Conservation (phyloP, 1,140 invertebrate genomes). For the Reticulitermes speratus region DNA sequence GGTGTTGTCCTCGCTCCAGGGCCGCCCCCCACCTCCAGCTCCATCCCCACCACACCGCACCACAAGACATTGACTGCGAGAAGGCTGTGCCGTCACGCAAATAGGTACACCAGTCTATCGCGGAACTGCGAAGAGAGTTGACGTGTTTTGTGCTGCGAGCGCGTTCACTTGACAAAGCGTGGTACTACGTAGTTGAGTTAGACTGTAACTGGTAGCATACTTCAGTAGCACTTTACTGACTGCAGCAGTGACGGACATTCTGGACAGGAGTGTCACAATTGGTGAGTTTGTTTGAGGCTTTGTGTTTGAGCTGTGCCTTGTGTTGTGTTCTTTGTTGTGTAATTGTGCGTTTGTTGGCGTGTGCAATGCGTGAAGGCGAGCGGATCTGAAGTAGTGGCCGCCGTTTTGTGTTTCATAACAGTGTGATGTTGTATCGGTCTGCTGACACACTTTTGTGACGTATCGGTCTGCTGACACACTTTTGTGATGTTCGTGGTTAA, state of each 20-base stretch:
- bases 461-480: neutral
- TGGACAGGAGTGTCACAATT: neutral
- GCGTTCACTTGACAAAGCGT: neutral
- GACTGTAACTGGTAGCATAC: neutral
- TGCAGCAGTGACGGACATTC: neutral
- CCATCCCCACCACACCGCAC: slow-evolving; percentile 26
- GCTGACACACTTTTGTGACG: too few relatives aligned
- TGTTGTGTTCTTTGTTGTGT: neutral
- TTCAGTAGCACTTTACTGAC: neutral
- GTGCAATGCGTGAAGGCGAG: neutral
- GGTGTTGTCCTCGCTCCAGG: slow-evolving; percentile 34
- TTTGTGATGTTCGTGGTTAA: neutral
- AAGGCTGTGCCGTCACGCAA: neutral
- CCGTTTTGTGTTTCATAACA: too few relatives aligned
- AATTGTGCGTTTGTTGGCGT: neutral
- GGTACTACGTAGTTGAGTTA: neutral
- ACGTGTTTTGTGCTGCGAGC: neutral
- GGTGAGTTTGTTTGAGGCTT: neutral
- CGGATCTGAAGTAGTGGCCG: neutral
- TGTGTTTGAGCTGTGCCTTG: neutral
- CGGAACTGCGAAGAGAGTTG: neutral
- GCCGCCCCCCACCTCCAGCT: slow-evolving; percentile 29
- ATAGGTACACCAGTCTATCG: neutral
- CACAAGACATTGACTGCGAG: slow-evolving; percentile 29
- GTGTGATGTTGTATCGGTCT: neutral